Conservation (phyloP, 2,113 vertebrate genomes). For the Hiodon tergisus region DNA sequence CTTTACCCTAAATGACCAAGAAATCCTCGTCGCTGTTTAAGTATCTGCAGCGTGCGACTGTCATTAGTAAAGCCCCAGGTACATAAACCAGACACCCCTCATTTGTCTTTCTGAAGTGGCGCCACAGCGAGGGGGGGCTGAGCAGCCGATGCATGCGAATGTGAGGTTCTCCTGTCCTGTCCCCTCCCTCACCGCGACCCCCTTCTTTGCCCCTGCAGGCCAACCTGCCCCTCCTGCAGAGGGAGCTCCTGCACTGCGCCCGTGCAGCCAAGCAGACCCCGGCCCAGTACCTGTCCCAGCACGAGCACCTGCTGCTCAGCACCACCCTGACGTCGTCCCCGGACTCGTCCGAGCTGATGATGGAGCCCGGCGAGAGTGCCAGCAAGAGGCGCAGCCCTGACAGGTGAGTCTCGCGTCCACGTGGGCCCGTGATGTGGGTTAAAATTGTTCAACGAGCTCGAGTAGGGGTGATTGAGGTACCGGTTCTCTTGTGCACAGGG, state of each 20-base stretch:
- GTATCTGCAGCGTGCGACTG: too few relatives aligned
- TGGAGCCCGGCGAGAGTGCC: conserved; percentile 80
- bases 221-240: conserved; percentile 91
- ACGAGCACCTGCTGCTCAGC: conserved; percentile 92
- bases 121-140: too few relatives aligned
- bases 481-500: conserved; percentile 54
- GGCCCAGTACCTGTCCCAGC: conserved; percentile 93
- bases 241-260: conserved; percentile 91
- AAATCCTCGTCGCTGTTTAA: background rate
- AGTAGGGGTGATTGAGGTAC: background rate
- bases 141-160: too few relatives aligned
- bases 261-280: conserved; percentile 95
- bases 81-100: too few relatives aligned
- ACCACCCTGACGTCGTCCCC: conserved; percentile 79
- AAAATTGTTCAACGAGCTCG: background rate
- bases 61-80: too few relatives aligned
- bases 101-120: too few relatives aligned
- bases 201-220: conserved; percentile 62
- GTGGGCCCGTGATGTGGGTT: background rate
- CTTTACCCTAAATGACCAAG: conserved; percentile 1
- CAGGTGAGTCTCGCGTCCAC: conserved; percentile 60
- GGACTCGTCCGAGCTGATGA: conserved; percentile 86
- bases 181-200: background rate
- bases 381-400: conserved; percentile 86
- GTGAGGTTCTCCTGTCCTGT: background rate